These are phyloP conservation scores for Ypsolopha scabrella DNA, from an alignment of 2,888 invertebrate species.

Conservation along the genomic window DNA sequence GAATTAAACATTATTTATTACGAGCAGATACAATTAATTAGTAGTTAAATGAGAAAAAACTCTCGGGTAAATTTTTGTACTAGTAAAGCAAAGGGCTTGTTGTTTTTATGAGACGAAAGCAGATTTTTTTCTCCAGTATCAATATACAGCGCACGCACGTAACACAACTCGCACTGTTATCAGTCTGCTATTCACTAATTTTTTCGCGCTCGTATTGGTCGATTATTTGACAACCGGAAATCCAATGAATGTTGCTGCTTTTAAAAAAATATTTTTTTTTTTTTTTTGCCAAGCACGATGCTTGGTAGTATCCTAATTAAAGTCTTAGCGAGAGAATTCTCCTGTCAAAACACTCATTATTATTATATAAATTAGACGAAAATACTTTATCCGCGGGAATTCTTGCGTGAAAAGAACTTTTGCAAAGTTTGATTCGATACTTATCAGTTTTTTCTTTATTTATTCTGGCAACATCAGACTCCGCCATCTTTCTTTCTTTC, in stretches of 20 bases:
- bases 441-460: neutral
- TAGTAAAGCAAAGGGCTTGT: too few relatives aligned
- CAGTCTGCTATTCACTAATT: constrained; percentile 11
- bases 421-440: too few relatives aligned
- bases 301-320: too few relatives aligned
- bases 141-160: constrained; percentile 14
- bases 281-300: too few relatives aligned
- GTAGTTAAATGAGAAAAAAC: neutral
- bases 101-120: too few relatives aligned
- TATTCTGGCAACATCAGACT: constrained; percentile 5
- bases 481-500: constrained; percentile 20
- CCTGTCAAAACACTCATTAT: too few relatives aligned
- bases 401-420: too few relatives aligned
- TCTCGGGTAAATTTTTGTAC: neutral
- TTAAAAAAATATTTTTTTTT: neutral
- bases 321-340: too few relatives aligned
- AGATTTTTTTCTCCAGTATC: constrained; percentile 5
- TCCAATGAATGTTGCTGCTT: constrained; percentile 7
- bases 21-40: too few relatives aligned
- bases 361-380: too few relatives aligned
- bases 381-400: too few relatives aligned
- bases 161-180: neutral
- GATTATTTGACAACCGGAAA: constrained; percentile 13
- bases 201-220: constrained; percentile 11
- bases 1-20: too few relatives aligned